Percentiles rank a stretch among this genome's conserved stretches.
Evolutionary conservation across 2,797 vertebrate genomes (phyloP).

Genomic region (Vireo griseus): DNA sequence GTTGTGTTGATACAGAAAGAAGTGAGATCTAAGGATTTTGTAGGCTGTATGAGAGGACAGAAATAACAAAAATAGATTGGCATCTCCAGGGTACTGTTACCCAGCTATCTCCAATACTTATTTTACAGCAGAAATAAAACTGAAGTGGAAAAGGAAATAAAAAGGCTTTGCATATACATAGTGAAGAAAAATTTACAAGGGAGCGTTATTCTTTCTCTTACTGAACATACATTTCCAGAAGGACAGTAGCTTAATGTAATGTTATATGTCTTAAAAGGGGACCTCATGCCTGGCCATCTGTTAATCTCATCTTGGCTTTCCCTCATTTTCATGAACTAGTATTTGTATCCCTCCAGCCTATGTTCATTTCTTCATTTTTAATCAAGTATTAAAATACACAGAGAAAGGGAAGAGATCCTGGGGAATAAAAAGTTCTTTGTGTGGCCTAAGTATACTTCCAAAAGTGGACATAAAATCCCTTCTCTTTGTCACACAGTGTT

Average conservation of each 20-base stretch:
- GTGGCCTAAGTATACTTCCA: background rate
- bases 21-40: background rate
- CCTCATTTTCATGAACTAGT: background rate
- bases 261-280: background rate
- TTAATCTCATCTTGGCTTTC: conserved; percentile 1
- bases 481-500: background rate
- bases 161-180: background rate
- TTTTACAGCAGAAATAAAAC: background rate
- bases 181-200: background rate
- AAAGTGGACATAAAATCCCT: background rate
- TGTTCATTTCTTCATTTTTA: conserved; percentile 19
- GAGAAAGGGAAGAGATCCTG: background rate
- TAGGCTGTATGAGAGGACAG: background rate
- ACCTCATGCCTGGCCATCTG: background rate
- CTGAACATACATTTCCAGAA: background rate
- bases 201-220: background rate
- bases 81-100: background rate
- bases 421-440: background rate
- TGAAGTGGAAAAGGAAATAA: background rate
- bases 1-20: background rate
- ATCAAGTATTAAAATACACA: background rate
- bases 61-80: background rate
- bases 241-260: background rate
- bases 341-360: background rate
- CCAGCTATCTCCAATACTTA: background rate